Base-by-base conservation (phyloP, 2,888 invertebrate species). In the Meiosimyza platycephala region DNA sequence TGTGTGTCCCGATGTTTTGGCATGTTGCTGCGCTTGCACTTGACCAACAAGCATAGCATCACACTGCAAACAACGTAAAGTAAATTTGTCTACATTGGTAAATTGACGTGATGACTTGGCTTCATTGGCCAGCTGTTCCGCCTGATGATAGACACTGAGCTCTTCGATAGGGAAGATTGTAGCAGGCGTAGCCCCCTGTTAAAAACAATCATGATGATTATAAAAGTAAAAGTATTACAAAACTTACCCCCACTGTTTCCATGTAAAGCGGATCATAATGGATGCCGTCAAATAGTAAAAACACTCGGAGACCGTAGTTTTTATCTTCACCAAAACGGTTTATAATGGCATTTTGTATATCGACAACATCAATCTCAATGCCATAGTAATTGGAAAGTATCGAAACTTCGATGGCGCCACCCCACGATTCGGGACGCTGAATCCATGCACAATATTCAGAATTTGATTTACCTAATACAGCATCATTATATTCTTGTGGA, bases 211-310 rank as follows among this genome's bases (percentile, higher is more conserved):
- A 3, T 47, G n/a, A 16, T 52, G 7, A 33, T 22, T 28, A 60
- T 1, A 60, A 28, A 13, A 6, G 50, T 50, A 55, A 62, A 47
- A 62, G 9, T 22, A n/a, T 60, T 47, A 59, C 11, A 66, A 70
- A 48, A 50, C 91, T 91, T 88, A 94, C 95, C 86, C 92, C 90
- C 50, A 90, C 88, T 5, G 94, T 92, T 88, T 97, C 97, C 88
- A 96, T 89, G 83, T 94, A 95, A 13, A 98, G 88, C 0, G 98
- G 96, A 88, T 98, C 98, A 84, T 98, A 98, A 87, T 98, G 98
- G 68, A 98, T 96, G 18, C 98, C 98, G 87, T 98, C 97, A 85
- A 97, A 98, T 67, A 98, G 90, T 6, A 98, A 88, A 83, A 97
- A 94, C 5, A 96, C 95, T 80, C 97, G 88, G 73, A 94, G 90